A percentile compares a stretch with the other conserved stretches of the same genome.
phyloP scores from a whole-genome alignment of 1,140 invertebrate species.

The Drosophila repleta region DNA sequence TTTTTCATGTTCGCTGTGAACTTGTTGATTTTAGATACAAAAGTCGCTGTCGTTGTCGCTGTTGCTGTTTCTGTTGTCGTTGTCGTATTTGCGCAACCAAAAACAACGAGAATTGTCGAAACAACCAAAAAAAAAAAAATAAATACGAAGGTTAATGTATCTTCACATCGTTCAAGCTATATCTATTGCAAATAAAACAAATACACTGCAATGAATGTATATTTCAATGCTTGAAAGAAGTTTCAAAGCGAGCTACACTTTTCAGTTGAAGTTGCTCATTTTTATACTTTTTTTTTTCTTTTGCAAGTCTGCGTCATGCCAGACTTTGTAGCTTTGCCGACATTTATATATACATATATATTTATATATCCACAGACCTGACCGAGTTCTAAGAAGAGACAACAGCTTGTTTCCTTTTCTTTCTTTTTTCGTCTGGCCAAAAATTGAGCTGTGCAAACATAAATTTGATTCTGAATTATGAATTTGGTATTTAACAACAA shows the following conservation, averaged over 20 bases:
- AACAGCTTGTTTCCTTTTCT: conserved; percentile 7
- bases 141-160: conserved; percentile 79
- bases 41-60: conserved; percentile 45
- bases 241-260: conserved; percentile 28
- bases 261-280: conserved; percentile 16
- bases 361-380: conserved; percentile 3
- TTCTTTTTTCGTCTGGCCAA: conserved; percentile 17
- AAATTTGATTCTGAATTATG: conserved; percentile 58
- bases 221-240: conserved; percentile 8
- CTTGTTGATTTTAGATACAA: conserved; percentile 82
- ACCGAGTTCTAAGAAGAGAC: conserved; percentile 35
- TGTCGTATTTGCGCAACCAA: conserved; percentile 72
- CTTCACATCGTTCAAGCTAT: conserved; percentile 63
- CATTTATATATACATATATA: conserved; percentile 10
- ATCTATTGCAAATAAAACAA: conserved; percentile 73
- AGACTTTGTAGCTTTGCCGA: conserved; percentile 39
- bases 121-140: no score
- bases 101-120: conserved; percentile 72
- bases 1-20: conserved; percentile 68
- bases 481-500: conserved; percentile 46
- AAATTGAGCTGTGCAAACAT: conserved; percentile 59
- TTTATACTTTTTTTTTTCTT: conserved; percentile 16
- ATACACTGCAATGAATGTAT: conserved; percentile 23
- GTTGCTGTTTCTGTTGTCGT: conserved; percentile 34
- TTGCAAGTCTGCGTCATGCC: conserved; percentile 34